Base-by-base conservation (phyloP, 2,888 invertebrate species). In the Agrochola lychnidis region DNA sequence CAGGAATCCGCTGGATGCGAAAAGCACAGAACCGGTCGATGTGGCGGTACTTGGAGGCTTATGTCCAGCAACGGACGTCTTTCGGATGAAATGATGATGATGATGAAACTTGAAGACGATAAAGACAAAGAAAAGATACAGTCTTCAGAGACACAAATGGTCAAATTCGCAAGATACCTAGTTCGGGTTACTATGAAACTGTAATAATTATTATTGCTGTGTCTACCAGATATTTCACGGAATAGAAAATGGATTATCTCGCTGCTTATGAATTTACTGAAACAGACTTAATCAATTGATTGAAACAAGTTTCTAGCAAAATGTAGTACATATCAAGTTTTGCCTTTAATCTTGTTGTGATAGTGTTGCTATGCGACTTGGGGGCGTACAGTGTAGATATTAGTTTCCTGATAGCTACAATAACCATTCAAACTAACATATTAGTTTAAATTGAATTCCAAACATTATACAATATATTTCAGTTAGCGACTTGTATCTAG, bases 301-400 rank as follows among this genome's bases (percentile, higher is more conserved):
- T 73, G 45, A 45, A 56, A 79, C 64, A 36, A 59, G 45, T 81
- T 66, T 19, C 1, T 42, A 53, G 14, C 16, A 70, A 45, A 75
- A 48, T 62, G 30, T 48, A 14, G 19, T 56, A 36, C 36, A 36
- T 36, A 57, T 25, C 19, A 36, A 40, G 40, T 56, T 62, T 30
- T 40, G 45, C 10, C 66, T 12, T 19, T 53, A 36, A 10, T 53
- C 0, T 30, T 57, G 12, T 73, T 12, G 25, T 63, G 6, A 14
- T 40, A 14, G 36, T 57, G 74, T 79, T 79, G 64, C 63, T 69
- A 59, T 25, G 63, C 1, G 9, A 57, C 5, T 57, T 64, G 74
- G 74, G 79, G 79, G 80, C 74, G 80, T 67, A 51, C 5, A n/a
- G 9, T 36, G 36, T 36, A n/a, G 14, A 4, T 53, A 68, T 36